Evolutionary conservation across 1,140 invertebrate genomes (phyloP).

Genomic region (Drosophila burlai): DNA sequence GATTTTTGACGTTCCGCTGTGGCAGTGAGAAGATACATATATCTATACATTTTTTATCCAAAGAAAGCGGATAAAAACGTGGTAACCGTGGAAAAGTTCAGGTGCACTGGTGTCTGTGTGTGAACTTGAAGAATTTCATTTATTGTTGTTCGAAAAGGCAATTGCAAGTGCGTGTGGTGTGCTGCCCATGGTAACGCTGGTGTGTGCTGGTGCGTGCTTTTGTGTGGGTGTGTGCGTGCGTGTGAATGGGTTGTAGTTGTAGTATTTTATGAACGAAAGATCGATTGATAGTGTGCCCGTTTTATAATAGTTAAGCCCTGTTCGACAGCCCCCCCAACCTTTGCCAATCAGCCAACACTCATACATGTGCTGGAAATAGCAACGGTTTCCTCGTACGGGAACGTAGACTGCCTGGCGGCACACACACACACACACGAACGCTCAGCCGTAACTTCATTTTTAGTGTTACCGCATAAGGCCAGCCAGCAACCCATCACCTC

Average conservation of each 20-base stretch:
- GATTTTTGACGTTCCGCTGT: slow-evolving; percentile 55
- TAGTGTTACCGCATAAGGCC: slow-evolving; percentile 69
- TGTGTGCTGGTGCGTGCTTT: slow-evolving; percentile 47
- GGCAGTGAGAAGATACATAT: slow-evolving; percentile 36
- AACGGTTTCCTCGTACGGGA: slow-evolving; percentile 61
- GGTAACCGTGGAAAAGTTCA: slow-evolving; percentile 45
- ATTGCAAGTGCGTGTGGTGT: slow-evolving; percentile 25
- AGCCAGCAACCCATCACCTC: slow-evolving; percentile 2
- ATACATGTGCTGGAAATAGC: slow-evolving; percentile 27
- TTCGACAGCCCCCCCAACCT: background rate
- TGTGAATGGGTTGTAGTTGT: slow-evolving; percentile 58
- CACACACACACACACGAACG: slow-evolving; percentile 19
- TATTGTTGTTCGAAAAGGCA: slow-evolving; percentile 31
- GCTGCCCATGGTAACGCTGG: slow-evolving; percentile 16
- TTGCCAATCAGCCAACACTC: slow-evolving; percentile 6
- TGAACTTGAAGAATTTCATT: slow-evolving; percentile 64
- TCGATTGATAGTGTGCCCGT: slow-evolving; percentile 56
- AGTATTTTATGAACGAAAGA: slow-evolving; percentile 63
- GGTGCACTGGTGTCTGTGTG: slow-evolving; percentile 35
- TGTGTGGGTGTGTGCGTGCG: slow-evolving; percentile 43
- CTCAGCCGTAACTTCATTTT: slow-evolving; percentile 55
- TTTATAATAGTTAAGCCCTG: slow-evolving; percentile 36
- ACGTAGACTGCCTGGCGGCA: slow-evolving; percentile 72
- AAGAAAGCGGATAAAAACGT: slow-evolving; percentile 36
- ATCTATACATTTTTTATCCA: slow-evolving; percentile 35